These are phyloP conservation scores for Scaptomyza cyrtandrae DNA, from an alignment of 2,888 invertebrate genomes.

Conservation along the genomic window DNA sequence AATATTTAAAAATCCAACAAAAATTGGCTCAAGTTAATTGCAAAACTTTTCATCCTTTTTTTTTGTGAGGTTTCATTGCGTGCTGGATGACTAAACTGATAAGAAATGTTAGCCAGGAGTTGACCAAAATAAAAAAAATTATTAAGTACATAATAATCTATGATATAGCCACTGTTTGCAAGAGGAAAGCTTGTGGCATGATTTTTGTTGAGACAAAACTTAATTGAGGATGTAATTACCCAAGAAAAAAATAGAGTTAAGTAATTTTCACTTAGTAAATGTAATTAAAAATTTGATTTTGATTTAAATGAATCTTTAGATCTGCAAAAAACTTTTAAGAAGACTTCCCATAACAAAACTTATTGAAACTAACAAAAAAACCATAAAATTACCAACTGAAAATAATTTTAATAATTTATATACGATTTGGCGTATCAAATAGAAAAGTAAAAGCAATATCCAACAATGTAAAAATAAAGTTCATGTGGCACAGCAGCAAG, in stretches of 20 bases:
- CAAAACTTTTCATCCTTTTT: slow-evolving; percentile 51
- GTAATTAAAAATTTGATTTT: too few relatives aligned
- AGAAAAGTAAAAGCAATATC: neutral
- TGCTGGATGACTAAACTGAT: slow-evolving; percentile 61
- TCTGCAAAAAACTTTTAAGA: too few relatives aligned
- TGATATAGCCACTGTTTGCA: neutral
- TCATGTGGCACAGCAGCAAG: slow-evolving; percentile 31
- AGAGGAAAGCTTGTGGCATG: neutral
- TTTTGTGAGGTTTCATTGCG: slow-evolving; percentile 49
- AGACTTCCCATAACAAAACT: neutral
- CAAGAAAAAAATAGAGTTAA: neutral
- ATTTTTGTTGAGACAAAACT: neutral
- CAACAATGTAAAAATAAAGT: neutral
- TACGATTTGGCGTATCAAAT: neutral
- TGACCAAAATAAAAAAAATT: neutral
- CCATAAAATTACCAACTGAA: slow-evolving; percentile 2
- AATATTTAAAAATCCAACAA: slow-evolving; percentile 78
- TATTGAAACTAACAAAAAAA: neutral
- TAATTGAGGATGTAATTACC: neutral
- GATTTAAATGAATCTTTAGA: too few relatives aligned
- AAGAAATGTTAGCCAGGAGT: slow-evolving; percentile 34
- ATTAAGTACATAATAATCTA: neutral
- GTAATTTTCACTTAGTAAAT: too few relatives aligned
- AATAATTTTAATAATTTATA: neutral
- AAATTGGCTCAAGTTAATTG: slow-evolving; percentile 74